Percentiles rank a stretch among this genome's conserved stretches.
Evolutionary conservation across 2,888 invertebrate species (phyloP).

Genomic region (Drosophila limbata): DNA sequence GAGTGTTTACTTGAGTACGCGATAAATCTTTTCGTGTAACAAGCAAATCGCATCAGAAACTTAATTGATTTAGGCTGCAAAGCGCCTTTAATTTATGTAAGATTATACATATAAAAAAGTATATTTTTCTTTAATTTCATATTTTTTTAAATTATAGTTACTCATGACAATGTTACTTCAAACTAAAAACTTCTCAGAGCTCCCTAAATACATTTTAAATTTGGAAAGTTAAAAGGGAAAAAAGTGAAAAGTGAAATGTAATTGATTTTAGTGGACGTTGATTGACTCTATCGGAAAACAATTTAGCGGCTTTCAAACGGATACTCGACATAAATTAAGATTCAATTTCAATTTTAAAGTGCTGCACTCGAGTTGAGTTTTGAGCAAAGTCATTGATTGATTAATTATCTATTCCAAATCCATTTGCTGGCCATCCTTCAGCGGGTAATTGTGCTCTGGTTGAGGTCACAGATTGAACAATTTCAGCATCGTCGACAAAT

Average conservation of each 20-base stretch:
- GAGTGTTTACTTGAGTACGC: constrained; percentile 27
- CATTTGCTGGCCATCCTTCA: constrained; percentile 36
- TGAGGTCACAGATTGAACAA: constrained; percentile 34
- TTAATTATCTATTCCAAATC: constrained; percentile 50
- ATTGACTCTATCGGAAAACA: constrained; percentile 12
- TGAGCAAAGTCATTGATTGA: constrained; percentile 37
- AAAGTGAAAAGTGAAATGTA: constrained; percentile 3
- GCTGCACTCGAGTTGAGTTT: constrained; percentile 34
- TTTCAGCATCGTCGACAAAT: constrained; percentile 15
- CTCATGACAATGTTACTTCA: too few relatives aligned
- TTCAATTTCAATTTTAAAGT: constrained; percentile 29
- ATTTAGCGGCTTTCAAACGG: not conserved
- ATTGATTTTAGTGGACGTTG: not conserved
- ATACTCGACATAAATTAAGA: constrained; percentile 8
- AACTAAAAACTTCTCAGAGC: not conserved
- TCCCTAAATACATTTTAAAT: not conserved
- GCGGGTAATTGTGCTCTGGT: constrained; percentile 23
- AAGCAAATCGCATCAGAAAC: not conserved
- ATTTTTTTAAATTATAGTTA: not conserved
- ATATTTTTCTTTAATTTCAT: not conserved
- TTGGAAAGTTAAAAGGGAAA: constrained; percentile 9
- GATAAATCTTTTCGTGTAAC: constrained; percentile 32
- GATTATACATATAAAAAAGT: too few relatives aligned
- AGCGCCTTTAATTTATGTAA: not conserved
- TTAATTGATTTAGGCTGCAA: constrained; percentile 1